These are phyloP conservation scores for Tricholauxania praeusta DNA, from an alignment of 2,888 invertebrate species.

Conservation along the genomic window DNA sequence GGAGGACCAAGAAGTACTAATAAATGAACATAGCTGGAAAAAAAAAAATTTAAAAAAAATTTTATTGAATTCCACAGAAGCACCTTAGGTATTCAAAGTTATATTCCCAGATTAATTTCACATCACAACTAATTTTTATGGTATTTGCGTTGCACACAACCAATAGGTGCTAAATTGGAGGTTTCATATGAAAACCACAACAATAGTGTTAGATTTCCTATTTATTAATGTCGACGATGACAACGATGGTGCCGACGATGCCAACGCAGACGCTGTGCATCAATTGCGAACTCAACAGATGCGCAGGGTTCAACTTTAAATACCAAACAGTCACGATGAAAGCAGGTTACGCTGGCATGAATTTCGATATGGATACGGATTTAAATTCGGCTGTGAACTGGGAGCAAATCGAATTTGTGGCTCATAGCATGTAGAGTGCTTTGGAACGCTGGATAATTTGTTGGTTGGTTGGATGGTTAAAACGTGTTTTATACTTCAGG, in stretches of 20 bases:
- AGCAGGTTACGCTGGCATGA: conserved; percentile 22
- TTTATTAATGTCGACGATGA: conserved; percentile 1
- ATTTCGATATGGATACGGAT: neutral
- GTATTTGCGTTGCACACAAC: neutral
- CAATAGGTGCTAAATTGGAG: conserved; percentile 7
- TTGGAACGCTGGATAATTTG: neutral
- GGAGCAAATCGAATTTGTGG: conserved; percentile 1
- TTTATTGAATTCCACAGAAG: no score
- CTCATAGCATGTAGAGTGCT: no score
- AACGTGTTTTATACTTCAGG: conserved; percentile 19
- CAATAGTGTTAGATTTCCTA: neutral
- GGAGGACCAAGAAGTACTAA: no score
- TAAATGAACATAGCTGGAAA: no score
- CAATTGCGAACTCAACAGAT: neutral
- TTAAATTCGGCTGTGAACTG: neutral
- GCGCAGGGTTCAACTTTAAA: conserved; percentile 23
- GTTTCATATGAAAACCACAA: conserved; percentile 5
- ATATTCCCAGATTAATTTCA: no score
- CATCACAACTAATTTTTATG: no score
- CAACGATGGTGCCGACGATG: neutral
- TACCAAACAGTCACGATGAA: conserved; percentile 44
- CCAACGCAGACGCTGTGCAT: neutral
- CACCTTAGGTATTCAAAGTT: no score
- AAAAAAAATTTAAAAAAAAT: no score
- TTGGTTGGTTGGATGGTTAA: conserved; percentile 5